Base-by-base conservation (phyloP, 1,140 invertebrate genomes). In the Babylonia areolata region DNA sequence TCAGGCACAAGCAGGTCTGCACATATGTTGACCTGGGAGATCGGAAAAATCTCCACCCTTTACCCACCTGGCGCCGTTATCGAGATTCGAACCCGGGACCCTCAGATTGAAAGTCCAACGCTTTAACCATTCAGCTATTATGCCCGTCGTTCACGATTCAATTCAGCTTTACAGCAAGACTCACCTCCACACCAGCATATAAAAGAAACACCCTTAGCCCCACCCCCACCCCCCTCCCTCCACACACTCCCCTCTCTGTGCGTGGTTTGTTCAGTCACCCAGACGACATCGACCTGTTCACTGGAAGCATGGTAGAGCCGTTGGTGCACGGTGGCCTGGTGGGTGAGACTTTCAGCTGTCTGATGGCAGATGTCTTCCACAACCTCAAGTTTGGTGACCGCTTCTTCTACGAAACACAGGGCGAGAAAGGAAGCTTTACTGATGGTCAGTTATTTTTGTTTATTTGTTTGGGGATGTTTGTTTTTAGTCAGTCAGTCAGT, bases 301-400 rank as follows among this genome's bases (percentile, higher is more conserved):
- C 90, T 11, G 92, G 90, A 0, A 87, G 87, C 20, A 82, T 99
- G 96, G 97, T 97, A 0, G 98, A 99, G 94, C 82, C 82, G 23
- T 95, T 96, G 81, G 96, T 97, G 3, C 94, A 98, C 73, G n/a
- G 96, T 20, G 33, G 96, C 20, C 93, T 99, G 0, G 97, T 99
- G 0, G 98, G 99, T 15, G 98, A 98, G 0, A 99, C 98, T 0
- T 97, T 99, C 92, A 98, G 97, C 39, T 99, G 98, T 92, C 98
- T 99, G 87, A 97, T 99, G 89, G 98, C 97, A 42, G 97, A 98
- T 88, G 98, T 99, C 94, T 99, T 99, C 95, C 95, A 97, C 87
- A 97, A 98, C 92, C 95, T 98, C n/a, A 96, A 97, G 86, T 95
- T 97, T 86, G 99, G 99, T 82, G 99, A 99, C 94, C 96, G 98